Conservation (phyloP, 2,888 invertebrate genomes). For the Oligia strigilis region DNA sequence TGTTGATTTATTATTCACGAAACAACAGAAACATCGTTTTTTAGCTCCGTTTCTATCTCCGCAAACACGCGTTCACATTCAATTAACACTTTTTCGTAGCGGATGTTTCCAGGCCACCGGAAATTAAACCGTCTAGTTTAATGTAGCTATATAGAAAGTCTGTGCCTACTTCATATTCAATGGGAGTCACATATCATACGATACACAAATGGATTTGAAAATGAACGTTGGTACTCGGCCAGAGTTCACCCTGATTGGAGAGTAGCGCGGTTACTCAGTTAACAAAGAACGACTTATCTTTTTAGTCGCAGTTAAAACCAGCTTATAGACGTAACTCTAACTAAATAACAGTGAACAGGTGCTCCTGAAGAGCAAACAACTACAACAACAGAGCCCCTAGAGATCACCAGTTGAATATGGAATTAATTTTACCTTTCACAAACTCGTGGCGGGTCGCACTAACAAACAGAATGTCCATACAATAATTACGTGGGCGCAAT, state of each 20-base stretch:
- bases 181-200: slow-evolving; percentile 34
- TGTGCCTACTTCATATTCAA: slow-evolving; percentile 55
- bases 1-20: slow-evolving; percentile 65
- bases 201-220: slow-evolving; percentile 38
- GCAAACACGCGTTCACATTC: slow-evolving; percentile 79
- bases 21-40: slow-evolving; percentile 67
- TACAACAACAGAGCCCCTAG: slow-evolving; percentile 31
- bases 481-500: slow-evolving; percentile 61
- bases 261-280: neutral
- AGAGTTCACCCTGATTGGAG: slow-evolving; percentile 10
- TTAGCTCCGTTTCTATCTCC: slow-evolving; percentile 72
- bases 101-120: slow-evolving; percentile 83
- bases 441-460: slow-evolving; percentile 35
- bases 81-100: slow-evolving; percentile 87
- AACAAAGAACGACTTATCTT: neutral
- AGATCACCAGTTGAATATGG: slow-evolving; percentile 56
- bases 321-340: slow-evolving; percentile 15
- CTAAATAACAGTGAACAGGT: slow-evolving; percentile 37
- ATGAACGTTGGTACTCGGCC: slow-evolving; percentile 23
- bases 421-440: slow-evolving; percentile 49
- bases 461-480: slow-evolving; percentile 50
- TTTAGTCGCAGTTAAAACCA: slow-evolving; percentile 13
- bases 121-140: slow-evolving; percentile 86
- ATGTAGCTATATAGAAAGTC: slow-evolving; percentile 68
- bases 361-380: slow-evolving; percentile 47